Percentiles rank a stretch among this genome's conserved stretches.
phyloP scores from a whole-genome alignment of 2,888 invertebrate species.

The Bruchidius siliquastri region DNA sequence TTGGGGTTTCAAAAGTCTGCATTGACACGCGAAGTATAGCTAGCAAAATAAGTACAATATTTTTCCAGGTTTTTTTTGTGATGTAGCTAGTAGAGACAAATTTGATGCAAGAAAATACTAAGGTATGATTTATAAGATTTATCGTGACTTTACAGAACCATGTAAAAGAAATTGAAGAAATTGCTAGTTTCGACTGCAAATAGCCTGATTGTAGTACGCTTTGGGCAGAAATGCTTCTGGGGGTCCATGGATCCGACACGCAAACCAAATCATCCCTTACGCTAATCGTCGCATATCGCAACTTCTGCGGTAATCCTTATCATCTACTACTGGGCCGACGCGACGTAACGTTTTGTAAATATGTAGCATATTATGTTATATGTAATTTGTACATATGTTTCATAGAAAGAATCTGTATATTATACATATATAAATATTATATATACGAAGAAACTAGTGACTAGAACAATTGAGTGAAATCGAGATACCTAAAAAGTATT shows the following conservation, averaged over 20 bases:
- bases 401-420: constrained; percentile 33
- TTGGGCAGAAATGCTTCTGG: neutral
- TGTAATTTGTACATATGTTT: constrained; percentile 44
- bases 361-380: constrained; percentile 14
- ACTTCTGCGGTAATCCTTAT: neutral
- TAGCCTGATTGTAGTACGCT: neutral
- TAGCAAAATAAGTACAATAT: too few species aligned
- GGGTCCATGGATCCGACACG: neutral
- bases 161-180: too few species aligned
- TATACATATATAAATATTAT: constrained; percentile 32
- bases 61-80: too few species aligned
- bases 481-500: constrained; percentile 52
- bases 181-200: constrained; percentile 14
- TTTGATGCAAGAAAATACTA: too few species aligned
- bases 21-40: too few species aligned
- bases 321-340: neutral
- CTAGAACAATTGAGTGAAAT: constrained; percentile 31
- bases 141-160: too few species aligned
- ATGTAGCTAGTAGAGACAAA: too few species aligned
- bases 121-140: too few species aligned
- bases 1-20: too few species aligned
- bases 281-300: neutral
- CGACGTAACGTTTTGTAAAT: constrained; percentile 1
- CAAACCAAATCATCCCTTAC: neutral
- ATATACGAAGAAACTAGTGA: constrained; percentile 11